Base-by-base conservation (phyloP, 2,113 vertebrate genomes). In the Chionodraco myersi region DNA sequence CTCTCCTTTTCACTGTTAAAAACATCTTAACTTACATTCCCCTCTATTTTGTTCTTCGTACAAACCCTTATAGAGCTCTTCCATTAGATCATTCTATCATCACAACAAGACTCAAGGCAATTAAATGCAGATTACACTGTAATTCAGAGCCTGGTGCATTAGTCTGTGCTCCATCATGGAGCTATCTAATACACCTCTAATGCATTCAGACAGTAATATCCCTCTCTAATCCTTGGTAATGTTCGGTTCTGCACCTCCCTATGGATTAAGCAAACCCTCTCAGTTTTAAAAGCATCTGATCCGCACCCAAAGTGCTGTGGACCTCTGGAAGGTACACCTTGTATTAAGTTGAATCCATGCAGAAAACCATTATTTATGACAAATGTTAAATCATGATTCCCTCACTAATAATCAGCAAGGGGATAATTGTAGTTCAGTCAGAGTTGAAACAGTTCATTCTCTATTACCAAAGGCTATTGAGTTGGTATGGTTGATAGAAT, bases 161-260 rank as follows among this genome's bases (percentile, higher is more conserved):
- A 90, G 88, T 86, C 88, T 86, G 77, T 74, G 76, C 82, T 91
- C 88, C 84, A 91, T 90, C 88, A 88, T 77, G 56, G 70, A 89
- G 78, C 92, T 85, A 92, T 93, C 91, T 90, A 93, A 93, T 93
- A 93, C 86, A 92, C 83, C 64, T 87, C 89, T 94, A 94, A 95
- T 93, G 92, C 92, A 90, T 91, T 90, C 83, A 79, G 91, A 79
- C 84, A 87, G 87, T 85, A 91, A 92, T 91, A 90, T 88, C 85
- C 70, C 77, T 74, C 79, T 79, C 73, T 94, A 93, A 94, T 94
- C 92, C 89, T 68, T 87, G 75, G 80, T 92, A 91, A 92, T 94
- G 90, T 92, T 88, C 54, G 8, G 64, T 58, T 53, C 79, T 79
- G 77, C 70, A 80, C 80, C 86, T 92, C 80, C 83, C 88, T 61